Percentiles rank a stretch among this genome's conserved stretches.
phyloP scores from a whole-genome alignment of 2,797 vertebrate species.

The Limosa lapponica region DNA sequence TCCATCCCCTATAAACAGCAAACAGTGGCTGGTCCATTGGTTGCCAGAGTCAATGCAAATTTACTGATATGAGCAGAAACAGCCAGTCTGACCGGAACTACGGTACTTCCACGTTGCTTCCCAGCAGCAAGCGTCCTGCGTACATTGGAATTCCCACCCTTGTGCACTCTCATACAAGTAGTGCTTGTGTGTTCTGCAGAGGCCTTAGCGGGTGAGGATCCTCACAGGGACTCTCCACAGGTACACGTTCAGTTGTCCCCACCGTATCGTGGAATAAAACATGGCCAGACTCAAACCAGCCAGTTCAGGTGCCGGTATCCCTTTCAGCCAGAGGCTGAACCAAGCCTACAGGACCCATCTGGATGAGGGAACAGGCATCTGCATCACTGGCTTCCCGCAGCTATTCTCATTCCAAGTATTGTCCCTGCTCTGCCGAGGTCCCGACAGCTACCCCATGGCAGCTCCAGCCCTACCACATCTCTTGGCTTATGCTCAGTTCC shows the following conservation, averaged over 20 bases:
- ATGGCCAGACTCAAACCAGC: background rate
- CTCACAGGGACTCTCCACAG: background rate
- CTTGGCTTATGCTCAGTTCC: background rate
- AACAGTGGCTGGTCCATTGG: background rate
- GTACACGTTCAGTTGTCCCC: background rate
- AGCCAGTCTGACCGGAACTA: background rate
- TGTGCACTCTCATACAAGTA: background rate
- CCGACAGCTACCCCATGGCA: background rate
- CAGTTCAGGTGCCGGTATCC: background rate
- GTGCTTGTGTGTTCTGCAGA: background rate
- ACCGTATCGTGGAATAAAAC: background rate
- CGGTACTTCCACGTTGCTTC: background rate
- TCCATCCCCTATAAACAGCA: background rate
- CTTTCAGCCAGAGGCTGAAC: background rate
- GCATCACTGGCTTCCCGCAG: background rate
- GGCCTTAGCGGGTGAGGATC: background rate
- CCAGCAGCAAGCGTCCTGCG: background rate
- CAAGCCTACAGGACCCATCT: background rate
- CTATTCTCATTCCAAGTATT: background rate
- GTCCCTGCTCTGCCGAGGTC: background rate
- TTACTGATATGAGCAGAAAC: background rate
- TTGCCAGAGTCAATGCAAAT: background rate
- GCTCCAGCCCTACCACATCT: background rate
- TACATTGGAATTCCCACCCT: background rate
- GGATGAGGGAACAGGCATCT: background rate